Evolutionary conservation across 2,888 invertebrate genomes (phyloP).

Genomic region (Hoplodrina blanda): DNA sequence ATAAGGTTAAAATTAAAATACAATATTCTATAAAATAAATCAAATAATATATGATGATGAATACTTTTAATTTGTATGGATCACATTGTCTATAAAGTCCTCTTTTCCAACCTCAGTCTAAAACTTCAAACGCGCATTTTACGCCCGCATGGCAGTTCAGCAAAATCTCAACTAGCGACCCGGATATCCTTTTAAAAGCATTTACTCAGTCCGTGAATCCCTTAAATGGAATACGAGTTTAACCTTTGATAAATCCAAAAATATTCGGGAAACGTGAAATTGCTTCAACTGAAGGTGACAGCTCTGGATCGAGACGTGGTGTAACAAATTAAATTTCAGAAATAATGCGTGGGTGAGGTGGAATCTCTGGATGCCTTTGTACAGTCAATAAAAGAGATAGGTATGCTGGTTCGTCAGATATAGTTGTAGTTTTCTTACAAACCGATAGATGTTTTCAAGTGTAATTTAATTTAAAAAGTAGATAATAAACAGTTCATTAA

Average conservation of each 20-base stretch:
- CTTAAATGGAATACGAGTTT: slow-evolving; percentile 48
- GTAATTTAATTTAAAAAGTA: too few relatives aligned
- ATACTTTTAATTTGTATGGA: too few relatives aligned
- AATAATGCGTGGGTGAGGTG: slow-evolving; percentile 33
- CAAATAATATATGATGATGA: too few relatives aligned
- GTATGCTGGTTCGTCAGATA: too few relatives aligned
- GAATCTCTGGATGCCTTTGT: not conserved
- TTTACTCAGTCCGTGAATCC: slow-evolving; percentile 41
- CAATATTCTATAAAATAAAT: too few relatives aligned
- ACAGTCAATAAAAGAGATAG: too few relatives aligned
- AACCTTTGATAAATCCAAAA: slow-evolving; percentile 63
- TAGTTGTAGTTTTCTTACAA: too few relatives aligned
- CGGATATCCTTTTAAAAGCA: slow-evolving; percentile 47
- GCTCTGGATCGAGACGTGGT: slow-evolving; percentile 57
- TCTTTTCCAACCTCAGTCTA: too few relatives aligned
- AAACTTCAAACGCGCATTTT: slow-evolving; percentile 4
- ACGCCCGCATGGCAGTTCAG: slow-evolving; percentile 30
- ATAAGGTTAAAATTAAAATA: too few relatives aligned
- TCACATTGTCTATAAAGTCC: too few relatives aligned
- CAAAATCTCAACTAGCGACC: slow-evolving; percentile 21
- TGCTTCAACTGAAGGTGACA: slow-evolving; percentile 70
- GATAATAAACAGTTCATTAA: too few relatives aligned
- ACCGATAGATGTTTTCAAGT: too few relatives aligned
- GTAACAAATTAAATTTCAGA: slow-evolving; percentile 60
- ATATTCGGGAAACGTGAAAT: slow-evolving; percentile 69